Base-by-base conservation (phyloP, 2,888 invertebrate species). In the Rhagophthalmus giganteus region DNA sequence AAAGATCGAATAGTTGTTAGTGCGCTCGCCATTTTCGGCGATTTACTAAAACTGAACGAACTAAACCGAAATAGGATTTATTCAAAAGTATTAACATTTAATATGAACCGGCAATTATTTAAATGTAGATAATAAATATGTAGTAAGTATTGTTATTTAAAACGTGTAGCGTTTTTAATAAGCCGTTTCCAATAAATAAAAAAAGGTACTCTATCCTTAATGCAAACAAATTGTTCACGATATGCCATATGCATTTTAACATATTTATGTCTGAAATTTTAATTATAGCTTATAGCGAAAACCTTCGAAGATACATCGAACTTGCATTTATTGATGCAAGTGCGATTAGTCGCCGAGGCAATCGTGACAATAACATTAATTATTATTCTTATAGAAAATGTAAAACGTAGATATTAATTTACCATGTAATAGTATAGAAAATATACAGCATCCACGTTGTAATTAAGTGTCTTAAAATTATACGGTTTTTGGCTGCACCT, bases 401-500 rank as follows among this genome's bases (percentile, higher is more conserved):
- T 26, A 20, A 16, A 38, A 27, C 38, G 10, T 26, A 38, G 26
- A 14, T 38, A 14, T 54, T 60, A 62, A 62, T 65, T 63, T 63
- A 66, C 64, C 64, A 62, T 63, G 56, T 55, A 59, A 49, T 61
- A 61, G 61, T 60, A 61, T 61, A 55, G 60, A 61, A 61, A 61
- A 66, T 64, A 65, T 60, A 45, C 60, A 63, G 59, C 64, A 65
- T 64, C 63, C 61, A 65, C 64, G 62, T 61, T 67, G 63, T 68
- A 68, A 68, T 68, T 68, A 67, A 59, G 62, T 59, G 63, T 65
- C 64, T 67, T 67, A 63, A 64, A 68, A 67, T 68, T 67, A 66
- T 62, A 68, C 65, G 67, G 65, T 66, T 67, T 66, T 66, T 63
- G 65, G 66, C 67, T 67, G 64, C 68, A 67, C 68, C 68, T 68